These are phyloP conservation scores for Clarias batrachus DNA, from an alignment of 2,113 vertebrate genomes.

Conservation along the genomic window DNA sequence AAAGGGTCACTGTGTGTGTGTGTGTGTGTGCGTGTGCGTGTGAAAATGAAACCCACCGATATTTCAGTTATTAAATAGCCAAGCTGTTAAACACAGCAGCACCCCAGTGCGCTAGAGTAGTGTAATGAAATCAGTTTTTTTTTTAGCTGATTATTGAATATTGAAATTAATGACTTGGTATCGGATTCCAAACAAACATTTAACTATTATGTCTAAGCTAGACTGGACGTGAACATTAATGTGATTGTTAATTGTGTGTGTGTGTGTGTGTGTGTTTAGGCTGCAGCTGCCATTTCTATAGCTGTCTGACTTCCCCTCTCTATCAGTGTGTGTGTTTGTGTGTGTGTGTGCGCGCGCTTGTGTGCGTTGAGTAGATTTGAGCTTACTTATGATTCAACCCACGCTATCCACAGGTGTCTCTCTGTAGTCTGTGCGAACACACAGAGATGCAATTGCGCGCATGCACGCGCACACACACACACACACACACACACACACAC, in stretches of 20 bases:
- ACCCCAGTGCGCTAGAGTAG: too few relatives aligned
- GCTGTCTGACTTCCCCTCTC: not conserved
- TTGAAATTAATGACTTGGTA: too few relatives aligned
- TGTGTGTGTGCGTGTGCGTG: constrained; percentile 17
- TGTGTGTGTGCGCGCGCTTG: not conserved
- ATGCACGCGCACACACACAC: not conserved
- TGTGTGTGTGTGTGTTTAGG: not conserved
- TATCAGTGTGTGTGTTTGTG: not conserved
- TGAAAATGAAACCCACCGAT: not conserved
- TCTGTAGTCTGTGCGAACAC: constrained; percentile 26
- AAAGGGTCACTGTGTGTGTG: not conserved
- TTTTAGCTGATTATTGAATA: too few relatives aligned
- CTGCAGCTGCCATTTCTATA: constrained; percentile 28
- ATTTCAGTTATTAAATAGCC: too few relatives aligned
- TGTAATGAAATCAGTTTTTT: too few relatives aligned
- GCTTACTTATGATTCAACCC: constrained; percentile 57
- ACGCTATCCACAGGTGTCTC: constrained; percentile 38
- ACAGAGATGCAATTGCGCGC: not conserved
- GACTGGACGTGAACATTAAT: too few relatives aligned
- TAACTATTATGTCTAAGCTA: too few relatives aligned
- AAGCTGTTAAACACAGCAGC: too few relatives aligned
- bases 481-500: not conserved
- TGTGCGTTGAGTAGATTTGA: not conserved
- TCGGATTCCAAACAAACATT: too few relatives aligned
- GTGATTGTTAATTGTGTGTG: not conserved